These are phyloP conservation scores for Mus caroli DNA, from an alignment of 2,797 vertebrate genomes.

Conservation along the genomic window DNA sequence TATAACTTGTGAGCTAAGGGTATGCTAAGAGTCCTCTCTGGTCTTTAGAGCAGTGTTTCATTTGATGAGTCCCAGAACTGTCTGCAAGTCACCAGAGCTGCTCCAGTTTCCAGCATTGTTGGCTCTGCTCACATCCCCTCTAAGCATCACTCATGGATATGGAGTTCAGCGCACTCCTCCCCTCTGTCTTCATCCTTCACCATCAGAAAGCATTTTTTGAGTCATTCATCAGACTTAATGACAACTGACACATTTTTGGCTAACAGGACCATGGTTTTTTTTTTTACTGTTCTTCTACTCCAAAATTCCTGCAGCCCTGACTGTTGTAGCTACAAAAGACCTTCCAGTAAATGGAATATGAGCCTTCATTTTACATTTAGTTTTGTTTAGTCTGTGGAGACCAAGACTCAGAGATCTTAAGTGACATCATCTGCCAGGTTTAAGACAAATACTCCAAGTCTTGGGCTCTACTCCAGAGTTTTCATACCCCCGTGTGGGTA, in stretches of 20 bases:
- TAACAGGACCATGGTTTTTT: background rate
- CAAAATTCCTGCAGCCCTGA: constrained; percentile 40
- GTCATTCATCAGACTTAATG: constrained; percentile 62
- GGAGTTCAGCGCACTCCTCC: background rate
- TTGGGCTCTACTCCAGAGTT: background rate
- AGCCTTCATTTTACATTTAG: constrained; percentile 10
- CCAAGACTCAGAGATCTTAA: constrained; percentile 20
- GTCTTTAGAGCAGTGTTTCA: constrained; percentile 47
- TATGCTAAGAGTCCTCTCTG: background rate
- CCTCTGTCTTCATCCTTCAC: constrained; percentile 44
- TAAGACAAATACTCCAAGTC: background rate
- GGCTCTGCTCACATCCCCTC: background rate
- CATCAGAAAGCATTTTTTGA: constrained; percentile 46
- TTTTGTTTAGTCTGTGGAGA: constrained; percentile 40
- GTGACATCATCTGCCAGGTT: background rate
- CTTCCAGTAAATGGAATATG: background rate
- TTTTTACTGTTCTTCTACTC: constrained; percentile 57
- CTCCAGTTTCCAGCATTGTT: background rate
- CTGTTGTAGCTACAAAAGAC: constrained; percentile 1
- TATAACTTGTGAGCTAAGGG: constrained; percentile 26
- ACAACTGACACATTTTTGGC: constrained; percentile 54
- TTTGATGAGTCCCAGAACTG: constrained; percentile 10
- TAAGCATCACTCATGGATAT: background rate
- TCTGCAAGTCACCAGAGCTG: background rate
- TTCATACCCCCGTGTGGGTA: background rate